Conservation (phyloP, 2,888 invertebrate species). For the Caradrina clavipalpis region DNA sequence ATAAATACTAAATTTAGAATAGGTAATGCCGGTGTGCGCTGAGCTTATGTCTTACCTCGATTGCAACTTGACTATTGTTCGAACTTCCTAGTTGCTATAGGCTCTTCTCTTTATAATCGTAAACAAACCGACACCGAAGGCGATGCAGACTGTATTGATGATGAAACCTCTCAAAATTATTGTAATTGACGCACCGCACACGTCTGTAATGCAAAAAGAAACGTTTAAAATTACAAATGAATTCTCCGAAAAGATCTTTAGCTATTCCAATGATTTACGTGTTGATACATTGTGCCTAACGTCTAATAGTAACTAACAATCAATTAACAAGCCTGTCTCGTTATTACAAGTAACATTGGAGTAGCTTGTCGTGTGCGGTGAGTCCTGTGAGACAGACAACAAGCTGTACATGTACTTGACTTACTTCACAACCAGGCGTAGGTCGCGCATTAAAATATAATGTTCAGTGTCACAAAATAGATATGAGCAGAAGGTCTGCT, state of each 20-base stretch:
- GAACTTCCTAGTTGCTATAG: background rate
- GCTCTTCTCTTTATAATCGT: conserved; percentile 23
- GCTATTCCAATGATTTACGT: conserved; percentile 5
- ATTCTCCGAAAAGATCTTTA: background rate
- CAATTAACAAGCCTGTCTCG: background rate
- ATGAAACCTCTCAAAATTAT: conserved; percentile 50
- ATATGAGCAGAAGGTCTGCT: background rate
- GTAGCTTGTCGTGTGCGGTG: conserved; percentile 32
- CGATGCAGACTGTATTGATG: conserved; percentile 44
- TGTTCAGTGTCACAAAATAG: conserved; percentile 10
- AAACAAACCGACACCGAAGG: conserved; percentile 46
- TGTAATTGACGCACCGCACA: conserved; percentile 52
- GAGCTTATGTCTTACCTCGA: conserved; percentile 10
- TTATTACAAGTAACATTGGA: background rate
- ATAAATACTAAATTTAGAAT: background rate
- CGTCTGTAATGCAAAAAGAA: background rate
- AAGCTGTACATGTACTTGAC: conserved; percentile 14
- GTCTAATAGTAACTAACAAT: conserved; percentile 21
- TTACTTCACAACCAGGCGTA: background rate
- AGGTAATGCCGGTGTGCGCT: background rate
- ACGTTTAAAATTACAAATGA: background rate
- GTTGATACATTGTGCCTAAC: conserved; percentile 13
- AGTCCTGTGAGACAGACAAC: conserved; percentile 19
- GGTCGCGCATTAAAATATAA: background rate
- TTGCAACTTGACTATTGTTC: conserved; percentile 11